These are phyloP conservation scores for Pseudomyrmex cubaensis DNA, from an alignment of 1,140 invertebrate species.

Conservation along the genomic window DNA sequence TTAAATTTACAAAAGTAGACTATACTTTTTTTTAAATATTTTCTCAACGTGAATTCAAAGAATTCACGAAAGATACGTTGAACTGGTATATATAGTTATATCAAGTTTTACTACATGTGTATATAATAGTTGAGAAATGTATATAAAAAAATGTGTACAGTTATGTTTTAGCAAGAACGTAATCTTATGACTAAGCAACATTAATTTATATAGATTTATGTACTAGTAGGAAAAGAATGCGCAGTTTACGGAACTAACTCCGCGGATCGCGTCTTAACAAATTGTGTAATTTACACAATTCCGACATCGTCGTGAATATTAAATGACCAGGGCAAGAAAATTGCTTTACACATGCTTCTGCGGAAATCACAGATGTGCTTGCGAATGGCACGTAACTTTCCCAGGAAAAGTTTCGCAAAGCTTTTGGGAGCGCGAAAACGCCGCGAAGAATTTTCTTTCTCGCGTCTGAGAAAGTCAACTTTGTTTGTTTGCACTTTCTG, in stretches of 20 bases:
- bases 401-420: conserved; percentile 26
- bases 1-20: too few relatives aligned
- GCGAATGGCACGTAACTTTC: conserved; percentile 4
- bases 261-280: not conserved
- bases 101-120: not conserved
- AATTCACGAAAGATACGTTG: not conserved
- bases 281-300: conserved; percentile 37
- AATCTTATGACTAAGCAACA: conserved; percentile 20
- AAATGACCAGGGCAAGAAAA: conserved; percentile 17
- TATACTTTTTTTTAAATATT: too few relatives aligned
- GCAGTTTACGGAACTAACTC: not conserved
- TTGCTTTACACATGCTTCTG: not conserved
- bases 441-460: conserved; percentile 5
- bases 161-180: not conserved
- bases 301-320: conserved; percentile 27
- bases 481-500: conserved; percentile 14
- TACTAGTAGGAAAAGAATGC: not conserved
- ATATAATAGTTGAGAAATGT: not conserved
- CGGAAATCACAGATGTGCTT: conserved; percentile 26
- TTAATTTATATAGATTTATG: not conserved
- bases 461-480: conserved; percentile 28
- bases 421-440: not conserved
- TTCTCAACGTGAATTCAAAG: not conserved
- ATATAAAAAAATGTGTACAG: not conserved
- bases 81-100: not conserved